Percentiles rank a stretch among this genome's conserved stretches.
Evolutionary conservation across 2,113 vertebrate genomes (phyloP).

Genomic region (Urocitellus parryii): DNA sequence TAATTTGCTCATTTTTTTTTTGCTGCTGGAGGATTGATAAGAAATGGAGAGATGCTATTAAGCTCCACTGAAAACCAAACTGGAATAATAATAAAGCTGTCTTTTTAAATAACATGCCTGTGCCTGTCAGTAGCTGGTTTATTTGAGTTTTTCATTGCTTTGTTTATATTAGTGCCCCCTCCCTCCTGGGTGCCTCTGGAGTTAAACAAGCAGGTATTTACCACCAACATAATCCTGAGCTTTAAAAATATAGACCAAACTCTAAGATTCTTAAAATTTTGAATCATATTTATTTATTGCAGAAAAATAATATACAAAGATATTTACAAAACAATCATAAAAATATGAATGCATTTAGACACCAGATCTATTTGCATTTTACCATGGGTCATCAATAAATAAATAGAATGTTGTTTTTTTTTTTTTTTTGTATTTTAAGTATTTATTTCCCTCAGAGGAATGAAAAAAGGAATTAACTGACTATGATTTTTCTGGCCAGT

Average conservation of each 20-base stretch:
- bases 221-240: constrained; percentile 79
- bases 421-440: constrained; percentile 77
- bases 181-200: constrained; percentile 86
- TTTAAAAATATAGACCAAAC: constrained; percentile 88
- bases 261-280: constrained; percentile 89
- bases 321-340: constrained; percentile 98
- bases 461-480: constrained; percentile 86
- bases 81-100: constrained; percentile 87
- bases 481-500: constrained; percentile 89
- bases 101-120: constrained; percentile 86
- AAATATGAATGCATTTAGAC: constrained; percentile 98
- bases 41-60: constrained; percentile 58
- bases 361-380: constrained; percentile 96
- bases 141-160: constrained; percentile 87
- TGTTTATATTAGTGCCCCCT: constrained; percentile 87
- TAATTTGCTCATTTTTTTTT: constrained; percentile 23
- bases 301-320: constrained; percentile 97
- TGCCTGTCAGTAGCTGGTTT: constrained; percentile 90
- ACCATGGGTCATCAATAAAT: constrained; percentile 97
- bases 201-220: constrained; percentile 87
- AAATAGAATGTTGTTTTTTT: constrained; percentile 94
- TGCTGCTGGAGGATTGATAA: constrained; percentile 44
- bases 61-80: constrained; percentile 71
- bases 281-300: constrained; percentile 96
- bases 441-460: constrained; percentile 89